phyloP scores from a whole-genome alignment of 2,113 vertebrate species.

The Eptesicus fuscus region DNA sequence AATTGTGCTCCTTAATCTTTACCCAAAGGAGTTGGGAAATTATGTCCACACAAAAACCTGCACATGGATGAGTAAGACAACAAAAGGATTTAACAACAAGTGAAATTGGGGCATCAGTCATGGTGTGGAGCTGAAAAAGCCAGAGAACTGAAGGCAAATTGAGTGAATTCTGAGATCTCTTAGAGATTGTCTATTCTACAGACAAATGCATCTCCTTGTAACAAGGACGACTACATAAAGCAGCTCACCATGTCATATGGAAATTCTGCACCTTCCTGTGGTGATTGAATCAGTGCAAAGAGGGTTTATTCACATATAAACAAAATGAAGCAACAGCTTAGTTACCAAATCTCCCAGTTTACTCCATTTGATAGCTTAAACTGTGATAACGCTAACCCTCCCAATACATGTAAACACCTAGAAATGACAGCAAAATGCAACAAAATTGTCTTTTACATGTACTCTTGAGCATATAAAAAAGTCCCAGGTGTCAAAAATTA shows the following conservation, averaged over 20 bases:
- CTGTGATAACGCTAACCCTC: background rate
- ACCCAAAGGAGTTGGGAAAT: background rate
- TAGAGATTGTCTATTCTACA: slow-evolving; percentile 29
- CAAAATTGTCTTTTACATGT: background rate
- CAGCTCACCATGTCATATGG: slow-evolving; percentile 1
- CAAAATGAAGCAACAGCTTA: background rate
- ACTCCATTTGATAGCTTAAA: background rate
- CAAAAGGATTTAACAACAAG: slow-evolving; percentile 29
- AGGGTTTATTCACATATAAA: slow-evolving; percentile 24
- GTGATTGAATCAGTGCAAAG: background rate
- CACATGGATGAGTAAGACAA: background rate
- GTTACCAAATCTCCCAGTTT: background rate
- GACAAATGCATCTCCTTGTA: slow-evolving; percentile 9
- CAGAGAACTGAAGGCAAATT: slow-evolving; percentile 13
- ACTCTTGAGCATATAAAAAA: background rate
- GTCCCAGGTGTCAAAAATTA: background rate
- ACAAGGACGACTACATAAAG: slow-evolving; percentile 7
- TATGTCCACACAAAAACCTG: background rate
- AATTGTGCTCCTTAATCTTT: background rate
- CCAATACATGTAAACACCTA: background rate
- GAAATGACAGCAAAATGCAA: background rate
- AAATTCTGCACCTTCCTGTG: slow-evolving; percentile 17
- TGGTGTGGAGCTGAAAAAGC: slow-evolving; percentile 9
- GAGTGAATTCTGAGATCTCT: slow-evolving; percentile 44
- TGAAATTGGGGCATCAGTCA: slow-evolving; percentile 30